Evolutionary conservation across 2,888 invertebrate species (phyloP).

Genomic region (Nymphalis polychloros): DNA sequence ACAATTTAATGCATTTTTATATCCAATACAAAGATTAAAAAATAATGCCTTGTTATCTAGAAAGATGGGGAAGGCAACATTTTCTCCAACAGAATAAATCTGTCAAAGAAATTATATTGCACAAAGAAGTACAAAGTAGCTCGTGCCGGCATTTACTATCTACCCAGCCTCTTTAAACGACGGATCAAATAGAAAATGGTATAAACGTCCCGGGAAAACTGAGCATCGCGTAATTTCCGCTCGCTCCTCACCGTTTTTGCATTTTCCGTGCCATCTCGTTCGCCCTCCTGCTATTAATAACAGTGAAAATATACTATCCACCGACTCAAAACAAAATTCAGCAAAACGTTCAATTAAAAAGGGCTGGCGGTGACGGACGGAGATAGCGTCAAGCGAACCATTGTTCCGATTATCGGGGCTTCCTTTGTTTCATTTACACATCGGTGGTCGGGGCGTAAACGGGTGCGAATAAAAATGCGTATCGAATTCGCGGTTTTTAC

Average conservation of each 20-base stretch:
- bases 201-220: slow-evolving; percentile 23
- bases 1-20: slow-evolving; percentile 3
- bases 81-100: slow-evolving; percentile 20
- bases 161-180: slow-evolving; percentile 23
- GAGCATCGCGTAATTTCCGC: slow-evolving; percentile 34
- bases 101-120: slow-evolving; percentile 15
- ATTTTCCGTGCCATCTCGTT: slow-evolving; percentile 24
- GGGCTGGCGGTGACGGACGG: slow-evolving; percentile 27
- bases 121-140: slow-evolving; percentile 25
- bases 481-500: slow-evolving; percentile 36
- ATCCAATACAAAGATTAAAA: slow-evolving; percentile 4
- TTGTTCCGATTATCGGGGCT: slow-evolving; percentile 29
- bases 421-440: slow-evolving; percentile 26
- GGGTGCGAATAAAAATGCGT: slow-evolving; percentile 26
- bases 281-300: slow-evolving; percentile 6
- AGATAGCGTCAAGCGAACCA: slow-evolving; percentile 17
- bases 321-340: slow-evolving; percentile 11
- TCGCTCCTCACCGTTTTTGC: slow-evolving; percentile 27
- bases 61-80: slow-evolving; percentile 15
- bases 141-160: slow-evolving; percentile 20
- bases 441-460: slow-evolving; percentile 21
- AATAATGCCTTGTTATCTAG: slow-evolving; percentile 4
- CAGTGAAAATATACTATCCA: slow-evolving; percentile 9
- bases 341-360: slow-evolving; percentile 22
- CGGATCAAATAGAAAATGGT: slow-evolving; percentile 31